These are phyloP conservation scores for Hyposoter didymator DNA, from an alignment of 2,888 invertebrate species.

Conservation along the genomic window DNA sequence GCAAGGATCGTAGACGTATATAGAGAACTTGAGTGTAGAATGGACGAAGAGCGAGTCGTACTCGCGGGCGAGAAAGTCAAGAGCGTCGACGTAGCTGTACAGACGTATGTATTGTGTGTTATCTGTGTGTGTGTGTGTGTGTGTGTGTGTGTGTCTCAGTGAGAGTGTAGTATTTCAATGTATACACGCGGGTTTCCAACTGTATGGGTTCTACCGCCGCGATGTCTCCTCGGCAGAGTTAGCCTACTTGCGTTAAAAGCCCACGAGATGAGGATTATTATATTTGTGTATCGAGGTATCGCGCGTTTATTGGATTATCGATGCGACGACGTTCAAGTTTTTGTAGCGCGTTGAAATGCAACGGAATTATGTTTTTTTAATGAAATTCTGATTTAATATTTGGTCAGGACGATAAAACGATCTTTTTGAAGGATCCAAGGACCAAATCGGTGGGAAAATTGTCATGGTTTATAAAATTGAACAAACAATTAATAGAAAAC, in stretches of 20 bases:
- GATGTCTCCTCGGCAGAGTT: constrained; percentile 73
- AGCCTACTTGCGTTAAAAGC: constrained; percentile 78
- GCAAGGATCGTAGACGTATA: not conserved
- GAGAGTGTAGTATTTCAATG: not conserved
- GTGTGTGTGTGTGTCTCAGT: constrained; percentile 4
- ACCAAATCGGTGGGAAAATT: not conserved
- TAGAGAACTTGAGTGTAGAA: constrained; percentile 37
- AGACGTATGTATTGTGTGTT: constrained; percentile 3
- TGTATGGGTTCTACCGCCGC: constrained; percentile 47
- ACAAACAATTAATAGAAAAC: no score
- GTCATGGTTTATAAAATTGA: not conserved
- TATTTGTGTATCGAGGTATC: not conserved
- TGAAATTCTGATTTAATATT: no score
- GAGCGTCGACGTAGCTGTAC: constrained; percentile 73
- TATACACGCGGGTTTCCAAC: constrained; percentile 7
- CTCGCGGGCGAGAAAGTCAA: constrained; percentile 80
- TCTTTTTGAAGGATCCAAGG: no score
- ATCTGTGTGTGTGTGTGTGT: constrained; percentile 4
- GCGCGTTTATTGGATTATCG: not conserved
- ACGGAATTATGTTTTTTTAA: no score
- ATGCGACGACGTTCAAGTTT: no score
- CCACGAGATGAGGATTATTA: constrained; percentile 57
- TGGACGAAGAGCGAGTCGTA: constrained; percentile 64
- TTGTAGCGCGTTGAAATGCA: no score
- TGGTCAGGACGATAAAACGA: no score